A percentile compares a stretch with the other conserved stretches of the same genome.
phyloP scores from a whole-genome alignment of 2,113 vertebrate genomes.

The Brachypodius melanocephalos region DNA sequence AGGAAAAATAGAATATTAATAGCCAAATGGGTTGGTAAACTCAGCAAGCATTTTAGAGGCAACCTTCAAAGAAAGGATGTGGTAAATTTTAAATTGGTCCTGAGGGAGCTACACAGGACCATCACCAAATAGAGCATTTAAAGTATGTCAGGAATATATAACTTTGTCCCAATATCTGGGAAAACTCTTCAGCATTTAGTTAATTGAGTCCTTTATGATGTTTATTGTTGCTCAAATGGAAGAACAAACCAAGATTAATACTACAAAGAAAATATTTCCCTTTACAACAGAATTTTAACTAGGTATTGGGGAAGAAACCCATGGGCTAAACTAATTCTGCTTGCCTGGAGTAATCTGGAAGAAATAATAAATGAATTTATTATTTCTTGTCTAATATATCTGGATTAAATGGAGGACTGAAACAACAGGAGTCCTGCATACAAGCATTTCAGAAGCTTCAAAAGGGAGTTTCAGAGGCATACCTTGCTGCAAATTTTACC shows the following conservation, averaged over 20 bases:
- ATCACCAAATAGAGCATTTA: neutral
- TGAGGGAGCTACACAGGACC: neutral
- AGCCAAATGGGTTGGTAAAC: neutral
- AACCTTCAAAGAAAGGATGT: neutral
- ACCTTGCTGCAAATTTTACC: neutral
- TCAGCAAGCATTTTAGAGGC: neutral
- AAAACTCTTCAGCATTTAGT: neutral
- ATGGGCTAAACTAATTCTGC: neutral
- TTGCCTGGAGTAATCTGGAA: neutral
- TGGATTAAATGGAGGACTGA: neutral
- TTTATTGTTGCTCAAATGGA: neutral
- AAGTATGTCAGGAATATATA: neutral
- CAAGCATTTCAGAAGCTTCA: neutral
- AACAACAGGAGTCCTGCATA: neutral
- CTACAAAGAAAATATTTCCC: neutral
- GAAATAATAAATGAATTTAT: neutral
- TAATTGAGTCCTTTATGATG: neutral
- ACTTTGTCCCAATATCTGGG: neutral
- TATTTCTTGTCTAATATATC: neutral
- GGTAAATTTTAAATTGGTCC: slow-evolving; percentile 8
- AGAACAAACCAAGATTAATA: neutral
- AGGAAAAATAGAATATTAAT: neutral
- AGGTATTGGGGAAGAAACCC: neutral
- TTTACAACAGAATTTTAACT: neutral
- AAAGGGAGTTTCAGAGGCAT: neutral